These are phyloP conservation scores for Drosophila yakuba DNA, from an alignment of 1,140 invertebrate genomes.

Conservation along the genomic window DNA sequence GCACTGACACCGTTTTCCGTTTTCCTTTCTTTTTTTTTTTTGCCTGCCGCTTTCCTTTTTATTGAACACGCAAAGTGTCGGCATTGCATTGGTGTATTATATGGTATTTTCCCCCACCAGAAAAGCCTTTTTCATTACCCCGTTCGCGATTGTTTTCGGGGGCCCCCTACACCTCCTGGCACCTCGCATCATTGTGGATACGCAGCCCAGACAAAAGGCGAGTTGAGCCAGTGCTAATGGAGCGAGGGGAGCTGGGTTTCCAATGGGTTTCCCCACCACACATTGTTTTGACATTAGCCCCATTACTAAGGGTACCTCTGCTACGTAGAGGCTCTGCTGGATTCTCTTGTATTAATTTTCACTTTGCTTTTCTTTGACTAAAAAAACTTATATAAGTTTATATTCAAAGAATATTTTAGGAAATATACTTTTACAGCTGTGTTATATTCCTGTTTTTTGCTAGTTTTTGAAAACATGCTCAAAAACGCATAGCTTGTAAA, in stretches of 20 bases:
- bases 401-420: too few relatives aligned
- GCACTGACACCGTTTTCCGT: conserved; percentile 75
- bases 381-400: too few relatives aligned
- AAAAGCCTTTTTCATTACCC: conserved; percentile 37
- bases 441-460: too few relatives aligned
- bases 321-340: too few relatives aligned
- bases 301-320: neutral
- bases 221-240: conserved; percentile 14
- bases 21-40: conserved; percentile 28
- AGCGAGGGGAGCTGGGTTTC: neutral
- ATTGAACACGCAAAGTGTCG: conserved; percentile 80
- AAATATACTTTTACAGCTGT: too few relatives aligned
- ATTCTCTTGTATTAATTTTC: too few relatives aligned
- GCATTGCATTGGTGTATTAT: conserved; percentile 21
- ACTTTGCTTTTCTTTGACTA: too few relatives aligned
- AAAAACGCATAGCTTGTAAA: too few relatives aligned
- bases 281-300: neutral
- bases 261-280: neutral
- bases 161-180: conserved; percentile 12
- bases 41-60: conserved; percentile 45
- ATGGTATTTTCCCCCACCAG: conserved; percentile 2
- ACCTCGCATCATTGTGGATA: conserved; percentile 42
- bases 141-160: conserved; percentile 27
- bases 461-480: too few relatives aligned
- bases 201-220: conserved; percentile 39